Conservation (phyloP, 2,888 invertebrate genomes). For the Sinelater perroti region DNA sequence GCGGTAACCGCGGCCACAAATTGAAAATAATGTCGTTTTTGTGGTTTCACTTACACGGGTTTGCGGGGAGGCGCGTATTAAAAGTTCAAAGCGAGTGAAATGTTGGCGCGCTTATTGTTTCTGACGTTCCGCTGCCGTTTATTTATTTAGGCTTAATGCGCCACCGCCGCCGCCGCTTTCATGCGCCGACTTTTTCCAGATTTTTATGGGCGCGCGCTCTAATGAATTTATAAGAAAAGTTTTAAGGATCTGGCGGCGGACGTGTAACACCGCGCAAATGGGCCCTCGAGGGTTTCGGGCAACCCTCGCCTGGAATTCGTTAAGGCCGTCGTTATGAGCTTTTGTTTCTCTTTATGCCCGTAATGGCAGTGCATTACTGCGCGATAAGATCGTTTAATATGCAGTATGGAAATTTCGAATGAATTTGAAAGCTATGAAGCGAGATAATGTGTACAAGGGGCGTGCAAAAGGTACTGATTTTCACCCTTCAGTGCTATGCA, state of each 20-base stretch:
- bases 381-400: too few relatives aligned
- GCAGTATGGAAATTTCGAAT: too few relatives aligned
- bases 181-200: slow-evolving; percentile 28
- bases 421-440: too few relatives aligned
- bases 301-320: too few relatives aligned
- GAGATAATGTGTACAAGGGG: too few relatives aligned
- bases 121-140: slow-evolving; percentile 49
- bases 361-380: too few relatives aligned
- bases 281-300: slow-evolving; percentile 2
- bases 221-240: slow-evolving; percentile 49
- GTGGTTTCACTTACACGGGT: slow-evolving; percentile 45
- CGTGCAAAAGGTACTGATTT: too few relatives aligned
- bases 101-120: slow-evolving; percentile 51
- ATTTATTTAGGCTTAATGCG: slow-evolving; percentile 54
- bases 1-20: slow-evolving; percentile 51
- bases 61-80: slow-evolving; percentile 42
- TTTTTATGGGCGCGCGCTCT: slow-evolving; percentile 35
- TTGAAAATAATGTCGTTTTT: slow-evolving; percentile 56
- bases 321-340: too few relatives aligned
- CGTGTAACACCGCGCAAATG: slow-evolving; percentile 18
- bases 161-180: slow-evolving; percentile 41
- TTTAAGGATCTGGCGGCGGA: slow-evolving; percentile 24
- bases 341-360: too few relatives aligned
- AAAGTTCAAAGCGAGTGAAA: slow-evolving; percentile 50
- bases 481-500: too few relatives aligned